Evolutionary conservation across 2,797 vertebrate species (phyloP), one percentile per base, ranked within the genome.

Genomic region (Cossypha niveicapilla): DNA sequence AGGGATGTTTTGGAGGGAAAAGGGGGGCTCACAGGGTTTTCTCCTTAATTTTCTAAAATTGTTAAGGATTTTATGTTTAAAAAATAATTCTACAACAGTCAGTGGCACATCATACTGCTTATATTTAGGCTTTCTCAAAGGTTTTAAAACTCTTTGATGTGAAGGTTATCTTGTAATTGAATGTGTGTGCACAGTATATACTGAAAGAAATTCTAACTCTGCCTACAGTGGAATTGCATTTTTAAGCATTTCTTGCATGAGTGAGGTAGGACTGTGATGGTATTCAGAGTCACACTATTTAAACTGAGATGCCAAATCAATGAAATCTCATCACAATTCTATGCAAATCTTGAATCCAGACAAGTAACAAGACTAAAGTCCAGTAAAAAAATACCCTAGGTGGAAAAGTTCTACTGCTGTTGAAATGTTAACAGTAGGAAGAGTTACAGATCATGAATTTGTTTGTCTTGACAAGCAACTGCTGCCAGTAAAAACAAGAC

Each of bases 371-470:
- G 67, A 47, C 27, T 47, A 47, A 84, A 79, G 63, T 45, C 9
- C n/a, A n/a, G 37, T 63, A 90, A 83, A 68, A 80, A 87, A 93
- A 80, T 37, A 68, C 7, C 48, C 5, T 8, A 67, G 54, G 57
- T 77, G n/a, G 51, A 82, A 77, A 91, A 93, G 66, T 81, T 50
- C 30, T 79, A 23, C 39, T 42, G 42, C 41, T 61, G 35, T 45
- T 85, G 82, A 90, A 88, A 91, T 79, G 65, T 83, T 90, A 92
- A 90, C 76, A 90, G 50, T 32, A 48, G 45, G 53, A 74, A 85
- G 85, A 83, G 53, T 77, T 88, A 67, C 41, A 92, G 75, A 77
- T 88, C 61, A 53, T 32, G 30, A 77, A 77, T 90, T 91, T 77
- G 32, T 90, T 91, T 77, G 32, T 71, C 54, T 65, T 63, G 60